These are phyloP conservation scores for Sebastes glaucus DNA, from an alignment of 2,797 vertebrate species.

Conservation along the genomic window DNA sequence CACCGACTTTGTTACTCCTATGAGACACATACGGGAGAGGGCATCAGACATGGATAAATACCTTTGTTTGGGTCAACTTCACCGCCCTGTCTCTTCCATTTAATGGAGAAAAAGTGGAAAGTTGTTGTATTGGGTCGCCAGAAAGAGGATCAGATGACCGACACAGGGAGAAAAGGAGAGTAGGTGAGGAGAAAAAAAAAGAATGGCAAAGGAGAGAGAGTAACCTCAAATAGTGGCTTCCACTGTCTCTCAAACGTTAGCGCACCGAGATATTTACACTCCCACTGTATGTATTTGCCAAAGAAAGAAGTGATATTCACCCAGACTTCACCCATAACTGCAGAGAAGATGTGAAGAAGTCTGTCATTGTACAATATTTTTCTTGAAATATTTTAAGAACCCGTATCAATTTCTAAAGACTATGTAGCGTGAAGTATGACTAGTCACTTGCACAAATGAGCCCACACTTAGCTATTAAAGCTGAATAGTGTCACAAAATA, in stretches of 20 bases:
- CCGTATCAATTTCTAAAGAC: not conserved
- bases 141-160: slow-evolving; percentile 8
- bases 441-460: not conserved
- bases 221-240: not conserved
- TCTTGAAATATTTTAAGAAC: not conserved
- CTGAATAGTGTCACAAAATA: not conserved
- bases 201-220: not conserved
- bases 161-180: not conserved
- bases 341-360: not conserved
- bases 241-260: slow-evolving; percentile 1
- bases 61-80: not conserved
- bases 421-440: not conserved
- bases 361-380: not conserved
- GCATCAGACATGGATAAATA: not conserved
- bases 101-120: not conserved
- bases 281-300: not conserved
- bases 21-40: not conserved
- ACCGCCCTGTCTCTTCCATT: not conserved
- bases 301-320: not conserved
- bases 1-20: not conserved
- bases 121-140: not conserved
- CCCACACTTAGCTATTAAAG: not conserved
- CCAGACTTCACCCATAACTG: not conserved
- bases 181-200: not conserved
- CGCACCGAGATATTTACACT: not conserved